Evolutionary conservation across 2,113 vertebrate species (phyloP).

Genomic region (Chiloscyllium plagiosum): DNA sequence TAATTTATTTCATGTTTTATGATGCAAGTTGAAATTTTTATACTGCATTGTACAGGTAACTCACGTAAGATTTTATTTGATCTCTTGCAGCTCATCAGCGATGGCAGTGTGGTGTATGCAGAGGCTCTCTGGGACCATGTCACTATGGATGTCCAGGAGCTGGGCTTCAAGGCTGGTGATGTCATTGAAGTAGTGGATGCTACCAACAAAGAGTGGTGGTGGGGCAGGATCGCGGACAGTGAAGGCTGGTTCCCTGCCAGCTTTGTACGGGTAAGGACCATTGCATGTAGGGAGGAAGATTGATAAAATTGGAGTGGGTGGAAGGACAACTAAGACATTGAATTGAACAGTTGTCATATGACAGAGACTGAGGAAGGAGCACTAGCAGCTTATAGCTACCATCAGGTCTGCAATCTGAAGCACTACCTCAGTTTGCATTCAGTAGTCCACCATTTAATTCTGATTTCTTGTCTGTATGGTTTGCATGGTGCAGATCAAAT

Average conservation of each 20-base stretch:
- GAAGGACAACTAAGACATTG: not conserved
- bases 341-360: not conserved
- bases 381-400: too few species aligned
- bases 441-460: not conserved
- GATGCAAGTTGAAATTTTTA: not conserved
- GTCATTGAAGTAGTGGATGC: conserved; percentile 95
- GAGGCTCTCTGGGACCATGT: conserved; percentile 97
- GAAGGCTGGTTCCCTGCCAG: conserved; percentile 96
- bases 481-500: not conserved
- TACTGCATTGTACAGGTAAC: not conserved
- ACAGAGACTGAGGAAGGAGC: not conserved
- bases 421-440: not conserved
- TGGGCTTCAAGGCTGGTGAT: conserved; percentile 89
- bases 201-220: conserved; percentile 97
- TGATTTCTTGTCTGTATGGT: not conserved
- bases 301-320: not conserved
- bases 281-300: not conserved
- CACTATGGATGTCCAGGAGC: conserved; percentile 95
- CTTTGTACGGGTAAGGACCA: conserved; percentile 80
- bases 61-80: not conserved
- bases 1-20: not conserved
- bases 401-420: not conserved
- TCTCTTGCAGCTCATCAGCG: conserved; percentile 78
- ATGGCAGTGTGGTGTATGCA: conserved; percentile 89
- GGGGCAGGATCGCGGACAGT: conserved; percentile 81